These are phyloP conservation scores for Halictus ligatus DNA, from an alignment of 2,888 invertebrate species.

Conservation along the genomic window DNA sequence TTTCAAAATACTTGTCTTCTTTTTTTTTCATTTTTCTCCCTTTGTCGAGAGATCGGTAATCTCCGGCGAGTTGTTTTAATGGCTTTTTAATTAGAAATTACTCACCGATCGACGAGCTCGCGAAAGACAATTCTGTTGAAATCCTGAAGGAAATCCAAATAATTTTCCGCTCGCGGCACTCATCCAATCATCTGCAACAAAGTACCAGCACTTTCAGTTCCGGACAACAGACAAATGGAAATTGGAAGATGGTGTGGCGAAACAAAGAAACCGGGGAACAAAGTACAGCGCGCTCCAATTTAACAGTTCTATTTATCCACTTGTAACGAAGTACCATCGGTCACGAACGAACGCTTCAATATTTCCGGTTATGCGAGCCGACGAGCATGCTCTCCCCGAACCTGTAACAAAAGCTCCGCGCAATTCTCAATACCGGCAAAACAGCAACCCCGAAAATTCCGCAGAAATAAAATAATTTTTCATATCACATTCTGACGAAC, in stretches of 20 bases:
- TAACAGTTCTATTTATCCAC: slow-evolving; percentile 43
- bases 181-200: slow-evolving; percentile 28
- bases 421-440: no score
- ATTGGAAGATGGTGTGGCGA: background rate
- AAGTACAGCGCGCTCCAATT: background rate
- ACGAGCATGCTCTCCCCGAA: slow-evolving; percentile 40
- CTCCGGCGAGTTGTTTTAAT: background rate
- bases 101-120: slow-evolving; percentile 31
- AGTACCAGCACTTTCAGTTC: background rate
- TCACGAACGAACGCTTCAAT: slow-evolving; percentile 25
- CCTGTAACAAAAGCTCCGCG: slow-evolving; percentile 14
- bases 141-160: background rate
- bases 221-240: background rate
- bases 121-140: background rate
- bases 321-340: slow-evolving; percentile 45
- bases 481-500: no score
- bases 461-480: no score
- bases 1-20: background rate
- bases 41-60: background rate
- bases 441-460: no score
- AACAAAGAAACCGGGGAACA: slow-evolving; percentile 1
- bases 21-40: background rate
- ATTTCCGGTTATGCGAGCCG: slow-evolving; percentile 42
- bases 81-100: background rate
- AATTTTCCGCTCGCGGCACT: no score